Evolutionary conservation across 2,797 vertebrate genomes (phyloP), one percentile per base, ranked within the genome.

Genomic region (Darevskia nairensis): DNA sequence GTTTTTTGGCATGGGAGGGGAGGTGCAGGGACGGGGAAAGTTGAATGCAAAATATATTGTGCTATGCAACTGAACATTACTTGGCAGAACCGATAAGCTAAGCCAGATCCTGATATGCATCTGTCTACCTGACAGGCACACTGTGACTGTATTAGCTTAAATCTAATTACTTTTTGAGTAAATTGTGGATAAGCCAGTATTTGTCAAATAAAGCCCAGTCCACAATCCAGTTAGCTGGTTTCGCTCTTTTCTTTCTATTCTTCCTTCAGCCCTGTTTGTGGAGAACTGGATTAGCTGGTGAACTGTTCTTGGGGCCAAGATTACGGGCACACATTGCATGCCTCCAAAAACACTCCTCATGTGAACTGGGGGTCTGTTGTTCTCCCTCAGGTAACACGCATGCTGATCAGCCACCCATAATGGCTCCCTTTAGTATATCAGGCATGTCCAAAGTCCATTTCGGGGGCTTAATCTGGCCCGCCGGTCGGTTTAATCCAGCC

Each of bases 131-230:
- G 80, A 59, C 74, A 82, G 39, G 32, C n/a, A 32, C 61, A 21
- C 21, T 29, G 75, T 41, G n/a, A 50, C 71, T 29, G 27, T 46
- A 13, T 74, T 44, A 74, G 69, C 78, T 82, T 76, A 64, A 82
- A 87, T 68, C 80, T 75, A 46, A 87, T 82, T 74, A 75, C 50
- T n/a, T 27, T 86, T 17, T 27, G 32, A 35, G 66, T 66, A 50
- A 35, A 64, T 72, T 80, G 86, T 0, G 41, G 59, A 72, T 68
- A 76, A 87, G 80, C 71, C 59, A 8, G 8, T 44, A 1, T 74
- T 82, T 76, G 55, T 76, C 59, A 27, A 46, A 66, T 82, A 82
- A 87, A 82, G n/a, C 80, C 86, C 79, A 9, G 69, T 19, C 66
- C 29, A 6, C 55, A 76, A 75, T 82, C 86, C 80, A 29, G 59